phyloP scores from a whole-genome alignment of 37 sponge, comb jelly and placozoan species.

The Geodia barretti region DNA sequence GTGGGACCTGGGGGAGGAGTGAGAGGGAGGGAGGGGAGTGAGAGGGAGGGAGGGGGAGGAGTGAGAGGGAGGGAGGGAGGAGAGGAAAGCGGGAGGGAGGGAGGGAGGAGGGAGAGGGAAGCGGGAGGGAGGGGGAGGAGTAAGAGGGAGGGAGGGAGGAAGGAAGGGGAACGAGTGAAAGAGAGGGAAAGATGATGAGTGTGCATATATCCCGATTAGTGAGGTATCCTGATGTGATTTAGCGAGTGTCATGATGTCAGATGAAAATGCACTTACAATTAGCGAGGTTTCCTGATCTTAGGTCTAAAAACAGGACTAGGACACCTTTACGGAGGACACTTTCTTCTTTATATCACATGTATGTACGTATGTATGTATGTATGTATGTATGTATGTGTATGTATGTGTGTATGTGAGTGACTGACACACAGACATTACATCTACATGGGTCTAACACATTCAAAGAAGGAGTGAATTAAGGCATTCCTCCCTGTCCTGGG shows the following conservation, averaged over 20 bases:
- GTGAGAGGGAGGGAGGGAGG: too few species aligned
- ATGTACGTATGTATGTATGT: neutral
- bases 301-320: neutral
- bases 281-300: too few species aligned
- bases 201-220: too few species aligned
- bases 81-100: neutral
- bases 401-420: neutral
- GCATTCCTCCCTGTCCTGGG: too few species aligned
- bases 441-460: too few species aligned
- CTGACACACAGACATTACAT: too few species aligned
- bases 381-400: neutral
- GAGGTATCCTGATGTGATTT: too few species aligned
- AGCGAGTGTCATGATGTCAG: neutral
- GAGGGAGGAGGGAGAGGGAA: slow-evolving; percentile 7
- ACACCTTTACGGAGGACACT: neutral
- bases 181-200: neutral
- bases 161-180: slow-evolving; percentile 4
- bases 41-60: too few species aligned
- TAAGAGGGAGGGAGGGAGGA: neutral
- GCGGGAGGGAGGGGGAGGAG: slow-evolving; percentile 11
- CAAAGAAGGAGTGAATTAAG: too few species aligned
- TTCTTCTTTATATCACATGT: neutral
- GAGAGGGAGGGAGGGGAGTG: too few species aligned
- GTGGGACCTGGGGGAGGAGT: slow-evolving; percentile 18
- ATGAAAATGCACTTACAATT: neutral